Base-by-base conservation (phyloP, 2,888 invertebrate species). In the Panzeria rudis region DNA sequence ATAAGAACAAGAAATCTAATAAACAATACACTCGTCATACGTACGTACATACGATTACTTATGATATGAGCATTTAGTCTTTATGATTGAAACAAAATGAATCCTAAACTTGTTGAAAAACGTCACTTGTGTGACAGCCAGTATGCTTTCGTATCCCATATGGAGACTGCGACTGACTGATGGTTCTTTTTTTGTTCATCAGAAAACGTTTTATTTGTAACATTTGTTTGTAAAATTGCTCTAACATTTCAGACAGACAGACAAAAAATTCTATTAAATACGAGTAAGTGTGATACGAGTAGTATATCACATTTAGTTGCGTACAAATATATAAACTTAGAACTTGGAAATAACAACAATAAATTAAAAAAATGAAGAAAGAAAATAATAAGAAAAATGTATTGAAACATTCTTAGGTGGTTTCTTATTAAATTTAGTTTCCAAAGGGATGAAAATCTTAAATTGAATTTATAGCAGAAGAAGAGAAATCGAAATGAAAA, bases 41-140 rank as follows among this genome's bases (percentile, higher is more conserved):
- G 54, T 20, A 52, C 44, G 29, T 52, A 15, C 17, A 17, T 47
- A 1, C n/a, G 47, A 20, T 0, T 17, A 50, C 9, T 50, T 17
- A 35, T 29, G 38, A 35, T 9, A 50, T 29, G 25, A 50, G 7
- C 2, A 25, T 64, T 41, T 25, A 32, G 44, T 50, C 72, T 81
- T 77, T 82, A 64, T 76, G 44, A 73, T 73, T 54, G 61, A 77
- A 77, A 44, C 52, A 64, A 38, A 83, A 38, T n/a, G 20, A 61
- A 62, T 75, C 23, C n/a, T 25, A 20, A 61, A 62, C 2, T 56
- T 71, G 69, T 25, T 8, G 32, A 29, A 68, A 64, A 47, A 38
- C 17, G 13, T 59, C 35, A 76, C 35, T 52, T 54, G 15, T 32
- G 41, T 32, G 35, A n/a, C 68, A 83, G 17, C 32, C 56, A 29